phyloP scores from a whole-genome alignment of 2,797 vertebrate species.

The Pteronotus mesoamericanus region DNA sequence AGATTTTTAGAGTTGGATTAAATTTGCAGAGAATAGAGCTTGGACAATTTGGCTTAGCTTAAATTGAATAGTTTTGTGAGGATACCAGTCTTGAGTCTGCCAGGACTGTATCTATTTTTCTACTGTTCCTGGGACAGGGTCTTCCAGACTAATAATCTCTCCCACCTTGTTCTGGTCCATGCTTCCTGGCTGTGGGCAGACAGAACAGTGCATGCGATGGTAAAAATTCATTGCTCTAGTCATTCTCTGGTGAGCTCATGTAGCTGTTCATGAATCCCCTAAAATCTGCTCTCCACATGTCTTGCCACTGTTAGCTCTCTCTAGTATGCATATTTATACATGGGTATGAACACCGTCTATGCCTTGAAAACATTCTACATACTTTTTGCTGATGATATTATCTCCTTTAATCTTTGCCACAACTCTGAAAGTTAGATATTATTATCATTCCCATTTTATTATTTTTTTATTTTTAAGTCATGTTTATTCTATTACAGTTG shows the following conservation, averaged over 20 bases:
- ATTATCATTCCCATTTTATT: not conserved
- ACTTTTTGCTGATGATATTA: not conserved
- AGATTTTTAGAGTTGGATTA: not conserved
- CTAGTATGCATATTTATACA: not conserved
- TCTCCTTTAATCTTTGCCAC: not conserved
- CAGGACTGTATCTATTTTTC: not conserved
- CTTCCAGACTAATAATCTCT: not conserved
- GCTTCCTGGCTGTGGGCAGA: not conserved
- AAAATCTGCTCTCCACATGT: not conserved
- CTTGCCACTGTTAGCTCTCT: not conserved
- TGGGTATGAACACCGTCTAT: not conserved
- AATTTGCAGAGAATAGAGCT: not conserved
- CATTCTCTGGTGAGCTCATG: not conserved
- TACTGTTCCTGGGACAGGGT: not conserved
- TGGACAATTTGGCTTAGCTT: too few relatives aligned
- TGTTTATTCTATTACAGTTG: too few relatives aligned
- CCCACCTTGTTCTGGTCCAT: not conserved
- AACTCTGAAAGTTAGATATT: not conserved
- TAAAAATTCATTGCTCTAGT: not conserved
- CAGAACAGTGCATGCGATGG: not conserved
- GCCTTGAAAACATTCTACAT: not conserved
- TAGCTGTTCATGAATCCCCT: not conserved
- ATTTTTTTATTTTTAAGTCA: too few relatives aligned
- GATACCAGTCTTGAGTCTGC: not conserved
- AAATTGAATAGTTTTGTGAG: not conserved